These are phyloP conservation scores for Drosophila watanabei DNA, from an alignment of 1,140 invertebrate genomes.

Conservation along the genomic window DNA sequence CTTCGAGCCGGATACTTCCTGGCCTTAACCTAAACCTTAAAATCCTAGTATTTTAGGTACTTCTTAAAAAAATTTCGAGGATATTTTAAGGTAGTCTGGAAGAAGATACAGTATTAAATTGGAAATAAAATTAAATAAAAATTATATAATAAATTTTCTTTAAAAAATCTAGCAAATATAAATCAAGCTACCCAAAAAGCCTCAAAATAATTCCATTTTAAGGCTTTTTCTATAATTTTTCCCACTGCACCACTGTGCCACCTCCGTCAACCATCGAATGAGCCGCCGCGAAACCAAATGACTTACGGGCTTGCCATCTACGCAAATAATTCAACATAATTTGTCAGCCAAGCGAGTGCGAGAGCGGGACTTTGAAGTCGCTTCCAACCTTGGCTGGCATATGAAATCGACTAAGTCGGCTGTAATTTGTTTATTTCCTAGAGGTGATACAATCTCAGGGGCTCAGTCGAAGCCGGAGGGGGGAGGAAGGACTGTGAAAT, in stretches of 20 bases:
- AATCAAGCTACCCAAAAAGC: fast-evolving
- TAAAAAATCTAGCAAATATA: background rate
- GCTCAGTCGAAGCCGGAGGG: background rate
- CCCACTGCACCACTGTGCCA: background rate
- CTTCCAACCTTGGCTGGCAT: background rate
- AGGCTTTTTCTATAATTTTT: background rate
- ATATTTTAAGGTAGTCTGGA: no score
- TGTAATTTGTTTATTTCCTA: constrained; percentile 54
- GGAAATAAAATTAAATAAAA: background rate
- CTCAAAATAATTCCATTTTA: background rate
- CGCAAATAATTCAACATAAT: constrained; percentile 48
- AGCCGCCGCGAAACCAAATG: constrained; percentile 26
- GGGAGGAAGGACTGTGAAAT: background rate
- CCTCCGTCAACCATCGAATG: constrained; percentile 7
- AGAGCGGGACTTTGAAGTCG: constrained; percentile 38
- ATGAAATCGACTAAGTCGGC: constrained; percentile 32
- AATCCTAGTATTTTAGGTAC: no score
- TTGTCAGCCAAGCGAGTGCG: constrained; percentile 39
- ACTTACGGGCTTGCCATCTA: constrained; percentile 32
- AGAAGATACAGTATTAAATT: no score
- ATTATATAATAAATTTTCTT: background rate
- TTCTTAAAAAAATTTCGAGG: no score
- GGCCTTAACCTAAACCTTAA: no score
- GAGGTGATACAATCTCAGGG: constrained; percentile 30
- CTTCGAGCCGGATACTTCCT: no score